A percentile compares a stretch with the other conserved stretches of the same genome.
phyloP scores from a whole-genome alignment of 2,888 invertebrate species.

The Caenorhabditis macrosperma region DNA sequence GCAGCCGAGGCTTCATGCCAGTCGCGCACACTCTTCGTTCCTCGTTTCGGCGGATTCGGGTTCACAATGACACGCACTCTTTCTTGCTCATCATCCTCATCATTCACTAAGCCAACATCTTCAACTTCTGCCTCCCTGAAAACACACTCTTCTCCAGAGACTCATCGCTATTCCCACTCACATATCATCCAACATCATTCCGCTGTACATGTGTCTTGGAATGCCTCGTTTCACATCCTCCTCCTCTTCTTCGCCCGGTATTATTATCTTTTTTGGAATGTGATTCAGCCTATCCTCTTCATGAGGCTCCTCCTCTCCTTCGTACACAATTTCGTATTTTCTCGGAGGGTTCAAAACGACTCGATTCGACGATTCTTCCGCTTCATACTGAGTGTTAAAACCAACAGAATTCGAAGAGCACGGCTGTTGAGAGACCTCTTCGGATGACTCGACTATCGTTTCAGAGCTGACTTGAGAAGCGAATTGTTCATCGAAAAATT shows the following conservation, averaged over 20 bases:
- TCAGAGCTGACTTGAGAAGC: constrained; percentile 12
- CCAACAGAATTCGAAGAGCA: background rate
- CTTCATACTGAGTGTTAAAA: background rate
- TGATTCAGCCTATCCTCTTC: too few relatives aligned
- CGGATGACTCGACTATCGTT: background rate
- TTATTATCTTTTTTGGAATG: background rate
- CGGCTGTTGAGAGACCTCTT: background rate
- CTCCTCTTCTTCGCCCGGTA: background rate
- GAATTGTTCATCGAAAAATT: constrained; percentile 24
- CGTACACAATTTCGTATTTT: constrained; percentile 4
- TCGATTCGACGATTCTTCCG: background rate
- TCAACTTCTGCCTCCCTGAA: constrained; percentile 18
- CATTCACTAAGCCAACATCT: constrained; percentile 18
- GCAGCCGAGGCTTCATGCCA: constrained; percentile 17
- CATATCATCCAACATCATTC: constrained; percentile 45
- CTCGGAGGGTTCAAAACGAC: background rate
- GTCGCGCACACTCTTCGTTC: constrained; percentile 27
- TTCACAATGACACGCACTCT: constrained; percentile 52
- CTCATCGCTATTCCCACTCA: constrained; percentile 9
- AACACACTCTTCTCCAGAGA: background rate
- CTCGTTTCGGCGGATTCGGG: constrained; percentile 63
- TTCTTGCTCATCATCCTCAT: constrained; percentile 45
- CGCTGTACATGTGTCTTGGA: constrained; percentile 34
- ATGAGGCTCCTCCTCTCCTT: constrained; percentile 5
- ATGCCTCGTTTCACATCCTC: constrained; percentile 6